These are phyloP conservation scores for Raphicerus campestris DNA, from an alignment of 2,113 vertebrate genomes.

Conservation along the genomic window DNA sequence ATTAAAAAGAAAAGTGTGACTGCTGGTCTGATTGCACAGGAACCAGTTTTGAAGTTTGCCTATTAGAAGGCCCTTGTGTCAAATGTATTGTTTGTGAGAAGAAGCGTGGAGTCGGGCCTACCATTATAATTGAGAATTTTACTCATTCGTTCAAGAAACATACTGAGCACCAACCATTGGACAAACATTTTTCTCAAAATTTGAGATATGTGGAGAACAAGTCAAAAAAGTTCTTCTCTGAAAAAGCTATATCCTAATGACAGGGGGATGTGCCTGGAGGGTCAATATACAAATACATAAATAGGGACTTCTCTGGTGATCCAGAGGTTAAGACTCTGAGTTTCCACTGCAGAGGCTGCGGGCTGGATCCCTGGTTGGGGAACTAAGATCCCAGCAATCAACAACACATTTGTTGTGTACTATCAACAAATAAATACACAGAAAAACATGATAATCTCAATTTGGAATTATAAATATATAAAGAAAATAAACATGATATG, in stretches of 20 bases:
- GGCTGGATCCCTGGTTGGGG: neutral
- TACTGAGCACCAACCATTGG: neutral
- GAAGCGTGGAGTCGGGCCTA: neutral
- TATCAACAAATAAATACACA: neutral
- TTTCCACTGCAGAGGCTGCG: neutral
- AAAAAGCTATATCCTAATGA: neutral
- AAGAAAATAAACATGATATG: neutral
- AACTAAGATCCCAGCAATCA: neutral
- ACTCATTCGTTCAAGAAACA: neutral
- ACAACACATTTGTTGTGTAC: neutral
- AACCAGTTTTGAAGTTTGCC: neutral
- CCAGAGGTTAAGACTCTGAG: neutral
- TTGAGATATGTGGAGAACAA: neutral
- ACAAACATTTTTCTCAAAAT: neutral
- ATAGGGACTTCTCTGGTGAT: neutral
- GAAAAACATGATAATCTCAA: neutral
- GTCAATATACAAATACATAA: neutral
- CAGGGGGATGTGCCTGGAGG: neutral
- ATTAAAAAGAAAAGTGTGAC: neutral
- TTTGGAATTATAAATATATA: neutral
- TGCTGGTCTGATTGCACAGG: neutral
- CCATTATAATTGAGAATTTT: neutral
- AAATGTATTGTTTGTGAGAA: neutral
- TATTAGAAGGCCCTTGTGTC: neutral
- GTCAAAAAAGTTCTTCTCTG: neutral